These are phyloP conservation scores for Ctenoplectra terminalis DNA, from an alignment of 1,140 invertebrate genomes.

Conservation along the genomic window DNA sequence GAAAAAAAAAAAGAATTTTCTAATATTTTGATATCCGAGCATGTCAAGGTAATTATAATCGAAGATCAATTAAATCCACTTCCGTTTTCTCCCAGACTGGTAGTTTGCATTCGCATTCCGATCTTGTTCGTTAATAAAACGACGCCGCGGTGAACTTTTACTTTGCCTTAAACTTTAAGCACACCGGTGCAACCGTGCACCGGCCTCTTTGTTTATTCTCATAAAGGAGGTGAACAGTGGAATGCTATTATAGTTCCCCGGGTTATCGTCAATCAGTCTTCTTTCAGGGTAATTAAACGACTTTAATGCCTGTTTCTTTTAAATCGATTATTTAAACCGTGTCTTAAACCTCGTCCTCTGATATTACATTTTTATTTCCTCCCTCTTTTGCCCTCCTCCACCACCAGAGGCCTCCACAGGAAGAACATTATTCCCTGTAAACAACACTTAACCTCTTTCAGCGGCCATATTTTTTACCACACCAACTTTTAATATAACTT, in stretches of 20 bases:
- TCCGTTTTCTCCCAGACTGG: neutral
- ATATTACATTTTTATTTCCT: neutral
- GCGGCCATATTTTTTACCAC: neutral
- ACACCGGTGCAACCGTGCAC: constrained; percentile 26
- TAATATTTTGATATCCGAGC: no score
- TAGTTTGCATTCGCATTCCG: constrained; percentile 10
- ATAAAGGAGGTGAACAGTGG: constrained; percentile 47
- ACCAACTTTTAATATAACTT: neutral
- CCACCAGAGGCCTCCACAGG: neutral
- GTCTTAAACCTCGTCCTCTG: no score
- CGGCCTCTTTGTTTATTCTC: constrained; percentile 51
- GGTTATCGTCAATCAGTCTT: constrained; percentile 50
- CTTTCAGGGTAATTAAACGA: constrained; percentile 36
- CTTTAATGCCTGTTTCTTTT: neutral
- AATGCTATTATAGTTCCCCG: constrained; percentile 49
- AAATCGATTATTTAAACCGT: neutral
- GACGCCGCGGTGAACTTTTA: constrained; percentile 45
- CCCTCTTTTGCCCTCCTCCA: neutral
- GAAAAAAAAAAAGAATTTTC: no score
- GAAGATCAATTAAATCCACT: neutral
- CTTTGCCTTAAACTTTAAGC: constrained; percentile 54
- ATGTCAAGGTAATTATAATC: neutral
- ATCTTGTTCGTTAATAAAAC: constrained; percentile 42
- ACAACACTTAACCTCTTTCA: neutral
- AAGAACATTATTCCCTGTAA: neutral